Conservation (phyloP, 1,140 invertebrate genomes). For the Streblospio benedicti region DNA sequence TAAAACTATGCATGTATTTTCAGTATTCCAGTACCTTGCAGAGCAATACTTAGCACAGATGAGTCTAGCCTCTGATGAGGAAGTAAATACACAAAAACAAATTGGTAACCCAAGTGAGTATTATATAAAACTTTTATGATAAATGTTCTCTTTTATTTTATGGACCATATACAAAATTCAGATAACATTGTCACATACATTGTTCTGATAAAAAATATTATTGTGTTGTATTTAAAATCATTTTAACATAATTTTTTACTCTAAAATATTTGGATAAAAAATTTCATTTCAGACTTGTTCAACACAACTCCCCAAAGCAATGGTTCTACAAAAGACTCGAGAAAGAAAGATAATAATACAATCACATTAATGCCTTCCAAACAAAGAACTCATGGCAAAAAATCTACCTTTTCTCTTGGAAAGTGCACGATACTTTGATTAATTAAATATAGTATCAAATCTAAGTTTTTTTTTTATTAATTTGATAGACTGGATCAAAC, state of each 20-base stretch:
- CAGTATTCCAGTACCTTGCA: conserved; percentile 6
- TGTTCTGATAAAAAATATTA: neutral
- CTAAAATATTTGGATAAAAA: neutral
- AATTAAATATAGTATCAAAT: neutral
- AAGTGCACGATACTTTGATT: neutral
- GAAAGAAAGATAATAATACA: neutral
- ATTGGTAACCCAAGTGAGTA: no score
- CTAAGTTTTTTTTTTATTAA: neutral
- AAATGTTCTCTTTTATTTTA: neutral
- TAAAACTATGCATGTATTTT: neutral
- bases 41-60: conserved; percentile 5
- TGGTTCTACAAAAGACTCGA: neutral
- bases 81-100: conserved; percentile 3
- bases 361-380: conserved; percentile 1
- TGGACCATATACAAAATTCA: neutral
- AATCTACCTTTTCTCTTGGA: neutral
- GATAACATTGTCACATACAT: neutral
- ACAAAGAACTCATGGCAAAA: conserved; percentile 6
- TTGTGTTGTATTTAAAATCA: neutral
- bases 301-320: neutral
- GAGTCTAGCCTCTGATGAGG: neutral
- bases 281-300: conserved; percentile 3
- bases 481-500: neutral
- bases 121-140: no score
- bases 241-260: neutral